Evolutionary conservation across 2,113 vertebrate genomes (phyloP).

Genomic region (Halcyon malimbica): DNA sequence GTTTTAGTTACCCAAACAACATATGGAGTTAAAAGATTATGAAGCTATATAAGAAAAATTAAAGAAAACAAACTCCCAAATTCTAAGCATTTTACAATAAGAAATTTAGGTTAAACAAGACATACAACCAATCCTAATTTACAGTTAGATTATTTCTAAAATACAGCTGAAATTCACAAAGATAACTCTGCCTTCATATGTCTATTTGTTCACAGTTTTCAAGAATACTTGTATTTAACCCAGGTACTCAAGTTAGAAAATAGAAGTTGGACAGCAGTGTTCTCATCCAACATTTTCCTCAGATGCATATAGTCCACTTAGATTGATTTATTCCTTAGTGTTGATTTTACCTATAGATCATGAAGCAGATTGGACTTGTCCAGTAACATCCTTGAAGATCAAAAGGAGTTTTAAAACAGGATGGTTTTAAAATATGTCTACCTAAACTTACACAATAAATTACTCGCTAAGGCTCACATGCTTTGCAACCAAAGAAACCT

Average conservation of each 20-base stretch:
- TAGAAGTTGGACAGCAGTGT: not conserved
- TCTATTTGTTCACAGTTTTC: not conserved
- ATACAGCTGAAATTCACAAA: not conserved
- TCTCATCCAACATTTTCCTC: not conserved
- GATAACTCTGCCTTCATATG: not conserved
- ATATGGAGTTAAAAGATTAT: not conserved
- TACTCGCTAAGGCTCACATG: not conserved
- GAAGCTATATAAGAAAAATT: not conserved
- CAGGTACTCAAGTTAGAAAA: not conserved
- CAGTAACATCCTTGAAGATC: not conserved
- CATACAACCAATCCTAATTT: not conserved
- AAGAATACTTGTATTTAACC: not conserved
- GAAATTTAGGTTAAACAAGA: not conserved
- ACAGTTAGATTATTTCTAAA: not conserved
- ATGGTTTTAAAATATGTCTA: not conserved
- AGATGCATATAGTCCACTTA: fast-evolving
- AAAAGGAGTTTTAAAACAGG: not conserved
- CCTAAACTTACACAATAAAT: not conserved
- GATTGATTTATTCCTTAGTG: not conserved
- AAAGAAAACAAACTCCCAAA: not conserved
- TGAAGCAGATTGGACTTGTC: not conserved
- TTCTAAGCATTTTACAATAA: not conserved
- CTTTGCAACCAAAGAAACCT: not conserved
- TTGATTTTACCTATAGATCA: not conserved
- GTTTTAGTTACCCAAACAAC: not conserved